These are phyloP conservation scores for Morinoia aosen DNA, from an alignment of 2,888 invertebrate species.

Conservation along the genomic window DNA sequence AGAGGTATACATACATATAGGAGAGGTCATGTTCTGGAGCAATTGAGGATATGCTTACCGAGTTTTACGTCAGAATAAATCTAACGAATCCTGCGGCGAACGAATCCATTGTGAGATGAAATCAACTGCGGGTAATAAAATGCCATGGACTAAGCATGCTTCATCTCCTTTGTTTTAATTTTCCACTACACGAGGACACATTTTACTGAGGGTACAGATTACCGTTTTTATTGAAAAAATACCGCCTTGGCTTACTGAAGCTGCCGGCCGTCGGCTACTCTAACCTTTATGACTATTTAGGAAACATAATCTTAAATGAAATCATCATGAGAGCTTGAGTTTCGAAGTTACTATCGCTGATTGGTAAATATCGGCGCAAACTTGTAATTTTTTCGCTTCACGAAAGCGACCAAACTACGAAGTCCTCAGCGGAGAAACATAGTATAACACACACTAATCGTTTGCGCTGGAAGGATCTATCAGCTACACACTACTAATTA, in stretches of 20 bases:
- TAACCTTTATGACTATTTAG: background rate
- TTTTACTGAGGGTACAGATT: background rate
- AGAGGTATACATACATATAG: too few species aligned
- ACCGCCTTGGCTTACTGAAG: background rate
- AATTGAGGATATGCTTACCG: background rate
- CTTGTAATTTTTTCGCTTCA: background rate
- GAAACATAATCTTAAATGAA: background rate
- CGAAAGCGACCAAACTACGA: background rate
- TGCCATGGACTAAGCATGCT: background rate
- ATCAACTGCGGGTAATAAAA: background rate
- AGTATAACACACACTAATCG: background rate
- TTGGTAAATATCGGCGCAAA: background rate
- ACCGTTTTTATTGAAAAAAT: constrained; percentile 8
- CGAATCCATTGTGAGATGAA: background rate
- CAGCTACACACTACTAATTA: background rate
- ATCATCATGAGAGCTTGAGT: background rate
- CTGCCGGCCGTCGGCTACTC: background rate
- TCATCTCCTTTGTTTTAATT: background rate
- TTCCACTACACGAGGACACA: background rate
- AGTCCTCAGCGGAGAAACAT: background rate
- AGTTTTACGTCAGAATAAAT: background rate
- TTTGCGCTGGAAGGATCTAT: background rate
- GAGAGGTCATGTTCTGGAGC: too few species aligned
- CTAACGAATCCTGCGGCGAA: background rate
- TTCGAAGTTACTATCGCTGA: background rate